Evolutionary conservation across 2,113 vertebrate genomes (phyloP).

Genomic region (Neotoma lepida): DNA sequence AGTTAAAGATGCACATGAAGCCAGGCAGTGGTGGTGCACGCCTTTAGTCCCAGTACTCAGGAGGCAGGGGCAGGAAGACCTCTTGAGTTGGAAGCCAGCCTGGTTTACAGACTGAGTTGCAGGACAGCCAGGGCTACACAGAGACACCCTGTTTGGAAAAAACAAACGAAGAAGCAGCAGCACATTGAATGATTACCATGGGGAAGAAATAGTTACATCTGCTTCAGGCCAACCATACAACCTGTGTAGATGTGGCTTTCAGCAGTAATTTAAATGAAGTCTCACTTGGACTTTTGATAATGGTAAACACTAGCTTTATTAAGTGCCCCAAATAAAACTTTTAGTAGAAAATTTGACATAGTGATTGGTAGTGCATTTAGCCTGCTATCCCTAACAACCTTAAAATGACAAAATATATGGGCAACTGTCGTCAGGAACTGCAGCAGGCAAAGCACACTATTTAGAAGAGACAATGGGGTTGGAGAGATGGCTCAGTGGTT

Average conservation of each 20-base stretch:
- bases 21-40: background rate
- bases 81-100: too few species aligned
- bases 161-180: background rate
- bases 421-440: background rate
- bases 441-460: background rate
- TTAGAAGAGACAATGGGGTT: background rate
- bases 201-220: background rate
- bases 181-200: background rate
- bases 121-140: too few species aligned
- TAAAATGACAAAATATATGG: conserved; percentile 34
- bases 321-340: conserved; percentile 20
- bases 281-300: background rate
- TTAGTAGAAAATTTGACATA: background rate
- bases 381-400: background rate
- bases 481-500: background rate
- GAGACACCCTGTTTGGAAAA: too few species aligned
- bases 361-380: background rate
- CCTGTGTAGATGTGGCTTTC: background rate
- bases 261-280: conserved; percentile 28
- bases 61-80: too few species aligned
- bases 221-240: background rate
- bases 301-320: background rate
- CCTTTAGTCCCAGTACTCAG: too few species aligned
- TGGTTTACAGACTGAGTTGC: too few species aligned
- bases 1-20: background rate